A percentile compares a stretch with the other conserved stretches of the same genome.
Conservation (phyloP, 2,797 vertebrate species). For the Phrynocephalus vlangalii region DNA sequence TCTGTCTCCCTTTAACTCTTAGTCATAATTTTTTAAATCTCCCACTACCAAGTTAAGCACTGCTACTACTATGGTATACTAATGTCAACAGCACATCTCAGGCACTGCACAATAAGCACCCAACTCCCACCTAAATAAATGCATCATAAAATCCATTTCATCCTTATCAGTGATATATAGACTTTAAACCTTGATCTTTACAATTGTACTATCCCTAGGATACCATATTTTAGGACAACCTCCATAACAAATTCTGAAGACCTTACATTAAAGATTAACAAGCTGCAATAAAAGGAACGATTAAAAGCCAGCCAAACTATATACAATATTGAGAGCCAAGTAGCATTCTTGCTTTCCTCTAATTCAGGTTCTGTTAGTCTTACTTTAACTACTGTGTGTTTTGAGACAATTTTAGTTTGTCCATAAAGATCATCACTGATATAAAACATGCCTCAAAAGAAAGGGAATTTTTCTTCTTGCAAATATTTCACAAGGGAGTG, state of each 20-base stretch:
- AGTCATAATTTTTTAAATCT: neutral
- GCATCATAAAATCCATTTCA: conserved; percentile 31
- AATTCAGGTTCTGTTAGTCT: conserved; percentile 35
- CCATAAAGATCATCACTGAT: conserved; percentile 40
- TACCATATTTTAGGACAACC: conserved; percentile 37
- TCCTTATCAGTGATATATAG: conserved; percentile 33
- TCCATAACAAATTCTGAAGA: conserved; percentile 37
- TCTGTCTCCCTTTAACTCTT: neutral
- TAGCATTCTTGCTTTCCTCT: conserved; percentile 27
- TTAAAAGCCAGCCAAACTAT: conserved; percentile 25
- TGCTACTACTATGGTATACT: neutral
- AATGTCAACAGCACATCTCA: conserved; percentile 15
- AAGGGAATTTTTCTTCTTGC: neutral
- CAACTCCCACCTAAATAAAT: neutral
- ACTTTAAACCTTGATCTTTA: conserved; percentile 40
- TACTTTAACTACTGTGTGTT: conserved; percentile 47
- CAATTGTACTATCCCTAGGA: conserved; percentile 20
- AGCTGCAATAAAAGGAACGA: conserved; percentile 30
- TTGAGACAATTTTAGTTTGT: conserved; percentile 29
- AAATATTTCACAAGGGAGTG: conserved; percentile 43
- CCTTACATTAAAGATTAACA: conserved; percentile 41
- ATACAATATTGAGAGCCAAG: conserved; percentile 15
- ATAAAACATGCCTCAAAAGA: conserved; percentile 31
- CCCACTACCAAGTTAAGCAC: conserved; percentile 4
- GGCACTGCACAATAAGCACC: conserved; percentile 6